Percentiles rank a stretch among this genome's conserved stretches.
Conservation (phyloP, 2,797 vertebrate species). For the Salmo trutta region DNA sequence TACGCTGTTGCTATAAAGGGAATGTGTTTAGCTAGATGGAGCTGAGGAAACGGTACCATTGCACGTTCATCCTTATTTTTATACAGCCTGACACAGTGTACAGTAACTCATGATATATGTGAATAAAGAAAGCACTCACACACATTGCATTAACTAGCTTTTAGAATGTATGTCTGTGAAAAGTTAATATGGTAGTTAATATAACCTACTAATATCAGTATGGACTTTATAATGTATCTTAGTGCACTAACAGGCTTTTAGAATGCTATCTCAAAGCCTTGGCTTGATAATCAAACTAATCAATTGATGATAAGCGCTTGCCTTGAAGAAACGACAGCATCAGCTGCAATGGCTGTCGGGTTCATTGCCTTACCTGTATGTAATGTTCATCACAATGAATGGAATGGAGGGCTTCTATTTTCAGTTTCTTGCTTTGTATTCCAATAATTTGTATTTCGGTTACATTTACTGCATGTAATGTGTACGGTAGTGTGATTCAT, state of each 20-base stretch:
- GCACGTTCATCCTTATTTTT: conserved; percentile 47
- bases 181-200: conserved; percentile 34
- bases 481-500: background rate
- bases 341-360: conserved; percentile 25
- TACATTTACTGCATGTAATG: conserved; percentile 34
- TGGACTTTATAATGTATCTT: background rate
- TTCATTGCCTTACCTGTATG: conserved; percentile 35
- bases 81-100: conserved; percentile 19
- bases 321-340: conserved; percentile 37
- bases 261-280: conserved; percentile 38
- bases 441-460: conserved; percentile 36
- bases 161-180: conserved; percentile 46
- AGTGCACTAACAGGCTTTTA: conserved; percentile 52
- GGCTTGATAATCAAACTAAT: conserved; percentile 33
- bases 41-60: conserved; percentile 26
- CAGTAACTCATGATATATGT: conserved; percentile 32
- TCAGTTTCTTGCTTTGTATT: conserved; percentile 27
- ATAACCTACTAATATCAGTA: background rate
- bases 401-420: conserved; percentile 31
- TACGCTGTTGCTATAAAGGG: background rate
- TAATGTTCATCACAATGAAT: conserved; percentile 23
- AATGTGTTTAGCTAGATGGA: background rate
- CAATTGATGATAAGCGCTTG: conserved; percentile 42
- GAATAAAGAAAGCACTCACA: conserved; percentile 40
- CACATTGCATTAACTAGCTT: conserved; percentile 39